Base-by-base conservation (phyloP, 2,888 invertebrate genomes). In the Leptinotarsa rubiginosa region DNA sequence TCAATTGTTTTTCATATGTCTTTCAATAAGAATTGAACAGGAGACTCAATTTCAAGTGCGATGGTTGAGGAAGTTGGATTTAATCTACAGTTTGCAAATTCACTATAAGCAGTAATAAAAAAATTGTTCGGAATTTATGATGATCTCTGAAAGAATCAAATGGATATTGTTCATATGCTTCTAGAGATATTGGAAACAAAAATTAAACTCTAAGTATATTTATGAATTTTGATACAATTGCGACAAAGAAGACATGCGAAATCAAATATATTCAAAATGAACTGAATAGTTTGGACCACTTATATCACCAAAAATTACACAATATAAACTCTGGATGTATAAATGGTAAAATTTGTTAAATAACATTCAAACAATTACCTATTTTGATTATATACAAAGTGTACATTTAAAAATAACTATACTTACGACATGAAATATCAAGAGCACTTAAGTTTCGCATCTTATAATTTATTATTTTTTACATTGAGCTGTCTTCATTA, bases 371-470 rank as follows among this genome's bases (percentile, higher is more conserved):
- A 66, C 50, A 66, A 66, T 66, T 66, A 66, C 25, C 50, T 66
- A 20, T 66, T 66, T 66, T 49, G 86, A 86, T 86, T 87, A 87
- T 88, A 87, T 87, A 88, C 87, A 87, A 87, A 86, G 87, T 87
- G 86, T 87, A 87, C 87, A 87, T 87, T 87, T 87, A 87, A 87
- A 87, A 87, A 87, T 87, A 87, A 87, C 86, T 87, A 87, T 84
- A 80, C 81, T 78, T 85, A 86, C 86, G 87, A 87, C 87, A 87
- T 87, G 86, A 87, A 87, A 87, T 87, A 87, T 87, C 87, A 88
- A 88, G 87, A 88, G 88, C 88, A 88, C 87, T 88, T 88, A 87
- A 87, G 87, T 87, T 87, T 87, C 85, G 85, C 86, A 82, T 85
- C 85, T 86, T 86, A 87, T 84, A 85, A 84, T 84, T 85, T 85